Evolutionary conservation across 2,113 vertebrate species (phyloP).

Genomic region (Morone saxatilis): DNA sequence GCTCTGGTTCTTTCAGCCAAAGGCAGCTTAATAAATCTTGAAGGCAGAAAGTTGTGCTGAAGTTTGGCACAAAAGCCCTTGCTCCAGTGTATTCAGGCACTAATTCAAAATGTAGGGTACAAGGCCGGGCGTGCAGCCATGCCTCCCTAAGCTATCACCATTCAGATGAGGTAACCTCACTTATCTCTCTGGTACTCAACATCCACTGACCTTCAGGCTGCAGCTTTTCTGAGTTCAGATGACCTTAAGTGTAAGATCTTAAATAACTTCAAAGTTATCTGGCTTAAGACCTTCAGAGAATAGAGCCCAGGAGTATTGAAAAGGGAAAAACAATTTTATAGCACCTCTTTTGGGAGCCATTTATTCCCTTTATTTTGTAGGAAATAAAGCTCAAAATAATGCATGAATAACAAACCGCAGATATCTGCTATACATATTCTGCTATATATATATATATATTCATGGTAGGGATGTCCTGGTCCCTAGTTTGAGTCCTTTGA

Average conservation of each 20-base stretch:
- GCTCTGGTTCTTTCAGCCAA: neutral
- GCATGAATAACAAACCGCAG: neutral
- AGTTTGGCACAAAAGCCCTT: conserved; percentile 1
- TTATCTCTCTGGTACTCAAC: conserved; percentile 14
- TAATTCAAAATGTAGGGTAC: conserved; percentile 42
- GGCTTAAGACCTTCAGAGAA: neutral
- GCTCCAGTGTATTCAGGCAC: conserved; percentile 1
- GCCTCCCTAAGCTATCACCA: conserved; percentile 15
- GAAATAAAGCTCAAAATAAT: neutral
- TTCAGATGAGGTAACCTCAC: conserved; percentile 24
- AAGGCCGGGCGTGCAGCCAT: conserved; percentile 16
- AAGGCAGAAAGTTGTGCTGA: neutral
- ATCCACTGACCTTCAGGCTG: conserved; percentile 35
- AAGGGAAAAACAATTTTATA: neutral
- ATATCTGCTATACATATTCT: neutral
- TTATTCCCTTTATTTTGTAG: neutral
- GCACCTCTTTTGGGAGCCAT: neutral
- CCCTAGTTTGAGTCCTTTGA: no score
- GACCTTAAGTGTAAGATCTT: neutral
- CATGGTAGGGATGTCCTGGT: no score
- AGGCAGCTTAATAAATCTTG: conserved; percentile 18
- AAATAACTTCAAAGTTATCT: neutral
- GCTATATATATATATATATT: no score
- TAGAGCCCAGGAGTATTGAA: neutral
- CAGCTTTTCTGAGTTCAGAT: conserved; percentile 6